Evolutionary conservation across 2,113 vertebrate genomes (phyloP), one percentile per base, ranked within the genome.

Genomic region (Spermophilus dauricus): DNA sequence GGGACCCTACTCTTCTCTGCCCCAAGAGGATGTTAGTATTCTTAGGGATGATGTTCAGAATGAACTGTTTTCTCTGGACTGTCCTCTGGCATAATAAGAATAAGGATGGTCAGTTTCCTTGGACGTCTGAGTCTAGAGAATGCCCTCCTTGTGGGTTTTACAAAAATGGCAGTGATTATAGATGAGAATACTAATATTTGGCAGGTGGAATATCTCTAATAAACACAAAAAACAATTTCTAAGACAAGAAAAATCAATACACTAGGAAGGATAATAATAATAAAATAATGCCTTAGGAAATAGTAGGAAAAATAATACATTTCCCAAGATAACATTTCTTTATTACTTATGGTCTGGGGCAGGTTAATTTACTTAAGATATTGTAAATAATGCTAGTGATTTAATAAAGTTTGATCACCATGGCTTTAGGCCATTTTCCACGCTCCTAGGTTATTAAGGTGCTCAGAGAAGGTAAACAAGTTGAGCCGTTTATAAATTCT

Each of bases 111-210:
- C 56, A 22, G 4, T 90, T 86, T 42, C 69, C 42, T 81, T 76
- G 8, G 67, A 11, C 65, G 56, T 70, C 26, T 83, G 65, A 32
- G 30, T 81, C 69, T 95, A 69, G n/a, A 72, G 20, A 8, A 20
- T 26, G 61, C 73, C 51, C 26, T 70, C 75, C 89, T 18, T 86
- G 8, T 32, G 4, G 0, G 0, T 94, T 87, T 78, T 34, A 34
- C n/a, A 70, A 70, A 88, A 93, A 61, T 94, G 34, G 39, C 39
- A 92, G 28, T 63, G 22, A 69, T 69, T 56, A 63, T 63, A 69
- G 16, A 86, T 76, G 37, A 92, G 18, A 93, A 92, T 82, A 92
- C n/a, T 86, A 89, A 83, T 84, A 76, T 86, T 91, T 92, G 39
- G 7, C 51, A 89, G 34, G 37, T 93, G 45, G 63, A 16, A 51